A percentile compares a stretch with the other conserved stretches of the same genome.
Evolutionary conservation across 2,797 vertebrate genomes (phyloP).

Genomic region (Synaphobranchus kaupii): DNA sequence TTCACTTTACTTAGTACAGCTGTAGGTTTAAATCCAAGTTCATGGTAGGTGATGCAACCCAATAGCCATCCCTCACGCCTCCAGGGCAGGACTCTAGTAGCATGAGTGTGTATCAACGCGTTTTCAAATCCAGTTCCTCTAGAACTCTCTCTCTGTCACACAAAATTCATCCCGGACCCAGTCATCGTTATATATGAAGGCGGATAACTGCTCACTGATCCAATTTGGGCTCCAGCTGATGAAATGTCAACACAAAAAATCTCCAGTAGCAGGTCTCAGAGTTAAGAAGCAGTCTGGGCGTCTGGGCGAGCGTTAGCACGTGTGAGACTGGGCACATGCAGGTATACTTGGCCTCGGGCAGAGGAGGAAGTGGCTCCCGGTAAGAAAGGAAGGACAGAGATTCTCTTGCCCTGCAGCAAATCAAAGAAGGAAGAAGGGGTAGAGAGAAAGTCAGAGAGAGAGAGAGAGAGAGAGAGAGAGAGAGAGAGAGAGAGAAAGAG

Average conservation of each 20-base stretch:
- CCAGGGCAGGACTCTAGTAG: neutral
- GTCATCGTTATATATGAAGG: neutral
- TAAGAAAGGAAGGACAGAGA: slow-evolving; percentile 14
- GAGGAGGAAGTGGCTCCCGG: slow-evolving; percentile 23
- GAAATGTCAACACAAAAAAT: neutral
- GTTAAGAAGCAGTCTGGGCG: slow-evolving; percentile 10
- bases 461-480: slow-evolving; percentile 14
- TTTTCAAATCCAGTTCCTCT: slow-evolving; percentile 15
- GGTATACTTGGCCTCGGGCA: slow-evolving; percentile 33
- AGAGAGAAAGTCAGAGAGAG: neutral
- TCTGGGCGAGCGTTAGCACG: slow-evolving; percentile 34
- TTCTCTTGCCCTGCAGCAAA: slow-evolving; percentile 38
- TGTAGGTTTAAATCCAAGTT: slow-evolving; percentile 21
- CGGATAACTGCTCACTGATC: neutral
- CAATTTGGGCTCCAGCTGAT: neutral
- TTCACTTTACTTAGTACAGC: neutral
- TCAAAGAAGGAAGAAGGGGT: slow-evolving; percentile 11
- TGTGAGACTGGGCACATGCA: slow-evolving; percentile 30
- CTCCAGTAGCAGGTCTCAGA: slow-evolving; percentile 27
- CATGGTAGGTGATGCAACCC: neutral
- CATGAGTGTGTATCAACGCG: neutral
- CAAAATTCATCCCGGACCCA: neutral
- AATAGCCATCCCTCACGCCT: neutral
- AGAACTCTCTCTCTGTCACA: neutral
- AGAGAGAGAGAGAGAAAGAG: too few relatives aligned